Percentiles rank a stretch among this genome's conserved stretches.
Conservation (phyloP, 2,797 vertebrate species). For the Ispidina picta region DNA sequence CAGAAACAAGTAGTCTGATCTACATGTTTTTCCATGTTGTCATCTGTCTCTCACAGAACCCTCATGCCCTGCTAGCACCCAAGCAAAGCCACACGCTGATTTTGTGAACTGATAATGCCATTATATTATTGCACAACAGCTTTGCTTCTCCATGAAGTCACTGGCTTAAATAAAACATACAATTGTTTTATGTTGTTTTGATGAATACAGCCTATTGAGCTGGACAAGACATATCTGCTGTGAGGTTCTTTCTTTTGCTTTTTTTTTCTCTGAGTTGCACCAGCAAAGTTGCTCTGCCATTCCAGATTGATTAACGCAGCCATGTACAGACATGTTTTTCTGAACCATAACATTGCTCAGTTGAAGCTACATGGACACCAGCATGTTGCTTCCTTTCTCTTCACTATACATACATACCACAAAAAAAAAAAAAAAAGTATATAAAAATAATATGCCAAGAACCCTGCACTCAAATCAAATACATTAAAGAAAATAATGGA, state of each 20-base stretch:
- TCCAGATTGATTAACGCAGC: conserved; percentile 73
- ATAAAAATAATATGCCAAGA: neutral
- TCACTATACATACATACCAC: neutral
- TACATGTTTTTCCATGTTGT: conserved; percentile 61
- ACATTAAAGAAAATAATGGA: neutral
- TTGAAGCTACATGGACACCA: conserved; percentile 55
- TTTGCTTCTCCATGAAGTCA: conserved; percentile 69
- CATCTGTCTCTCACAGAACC: conserved; percentile 61
- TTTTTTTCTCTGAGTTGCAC: conserved; percentile 8
- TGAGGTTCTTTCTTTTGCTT: neutral
- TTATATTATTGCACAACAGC: conserved; percentile 64
- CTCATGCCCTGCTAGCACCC: conserved; percentile 63
- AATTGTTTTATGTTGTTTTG: conserved; percentile 32
- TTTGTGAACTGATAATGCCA: conserved; percentile 76
- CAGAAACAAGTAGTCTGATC: conserved; percentile 58
- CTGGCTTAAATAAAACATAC: conserved; percentile 60
- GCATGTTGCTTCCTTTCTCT: conserved; percentile 17
- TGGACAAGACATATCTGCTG: conserved; percentile 32
- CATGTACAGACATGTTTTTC: conserved; percentile 66
- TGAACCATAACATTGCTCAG: conserved; percentile 47
- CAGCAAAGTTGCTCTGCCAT: conserved; percentile 70
- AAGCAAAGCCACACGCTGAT: conserved; percentile 74
- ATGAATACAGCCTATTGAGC: conserved; percentile 59
- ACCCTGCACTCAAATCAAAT: conserved; percentile 7
- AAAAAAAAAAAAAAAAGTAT: neutral